Percentiles rank a stretch among this genome's conserved stretches.
Conservation (phyloP, 2,113 vertebrate species). For the Passer domesticus region DNA sequence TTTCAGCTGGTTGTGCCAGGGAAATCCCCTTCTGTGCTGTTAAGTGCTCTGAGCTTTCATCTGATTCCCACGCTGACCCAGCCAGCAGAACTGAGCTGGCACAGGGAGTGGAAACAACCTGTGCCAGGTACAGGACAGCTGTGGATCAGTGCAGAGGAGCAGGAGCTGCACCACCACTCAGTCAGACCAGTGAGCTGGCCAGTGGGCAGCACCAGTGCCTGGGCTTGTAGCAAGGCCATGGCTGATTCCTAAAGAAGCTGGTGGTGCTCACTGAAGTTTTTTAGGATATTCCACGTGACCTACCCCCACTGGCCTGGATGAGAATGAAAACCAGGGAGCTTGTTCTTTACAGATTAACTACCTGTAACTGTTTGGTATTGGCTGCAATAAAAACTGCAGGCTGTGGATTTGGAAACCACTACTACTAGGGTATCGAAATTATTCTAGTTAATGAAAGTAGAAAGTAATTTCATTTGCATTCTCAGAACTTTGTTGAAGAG, state of each 20-base stretch:
- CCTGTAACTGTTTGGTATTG: not conserved
- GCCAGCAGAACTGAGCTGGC: not conserved
- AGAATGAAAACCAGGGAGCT: not conserved
- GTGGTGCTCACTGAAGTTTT: not conserved
- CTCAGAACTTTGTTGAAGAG: not conserved
- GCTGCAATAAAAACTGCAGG: not conserved
- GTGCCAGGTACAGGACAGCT: not conserved
- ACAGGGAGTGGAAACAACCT: not conserved
- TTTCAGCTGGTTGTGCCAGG: not conserved
- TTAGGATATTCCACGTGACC: not conserved
- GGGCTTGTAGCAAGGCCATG: not conserved
- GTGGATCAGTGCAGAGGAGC: not conserved
- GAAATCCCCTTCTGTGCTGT: not conserved
- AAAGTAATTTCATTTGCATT: not conserved
- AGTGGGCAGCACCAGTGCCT: not conserved
- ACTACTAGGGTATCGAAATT: not conserved
- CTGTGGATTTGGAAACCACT: not conserved
- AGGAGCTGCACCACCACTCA: not conserved
- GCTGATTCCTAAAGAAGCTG: not conserved
- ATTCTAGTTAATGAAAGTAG: not conserved
- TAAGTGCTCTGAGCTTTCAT: not conserved
- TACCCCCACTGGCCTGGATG: accelerated
- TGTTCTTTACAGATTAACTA: not conserved
- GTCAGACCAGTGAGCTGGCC: not conserved
- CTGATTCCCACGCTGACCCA: not conserved